Conservation (phyloP, 2,797 vertebrate species). For the Galago senegalensis region DNA sequence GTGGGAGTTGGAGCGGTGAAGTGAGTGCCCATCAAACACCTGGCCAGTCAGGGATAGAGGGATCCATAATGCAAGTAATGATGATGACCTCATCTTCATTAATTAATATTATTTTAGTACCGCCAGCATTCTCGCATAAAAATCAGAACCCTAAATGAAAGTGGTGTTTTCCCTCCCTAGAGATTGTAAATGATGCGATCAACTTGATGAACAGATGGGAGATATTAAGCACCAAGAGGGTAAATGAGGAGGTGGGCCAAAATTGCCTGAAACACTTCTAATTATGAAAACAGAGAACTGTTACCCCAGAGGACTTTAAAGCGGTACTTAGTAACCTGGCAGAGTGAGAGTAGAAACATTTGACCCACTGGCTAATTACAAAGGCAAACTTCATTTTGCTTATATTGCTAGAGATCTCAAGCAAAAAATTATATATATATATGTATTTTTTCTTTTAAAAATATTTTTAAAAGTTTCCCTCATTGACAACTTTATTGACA, state of each 20-base stretch:
- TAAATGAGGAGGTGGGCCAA: constrained; percentile 16
- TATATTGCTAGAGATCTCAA: not conserved
- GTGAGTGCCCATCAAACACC: constrained; percentile 65
- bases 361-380: not conserved
- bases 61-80: constrained; percentile 57
- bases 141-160: constrained; percentile 50
- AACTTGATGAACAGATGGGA: constrained; percentile 66
- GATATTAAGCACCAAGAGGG: constrained; percentile 24
- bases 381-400: constrained; percentile 30
- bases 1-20: not conserved
- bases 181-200: not conserved
- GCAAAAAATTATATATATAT: not conserved
- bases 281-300: constrained; percentile 31
- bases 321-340: not conserved
- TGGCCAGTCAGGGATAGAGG: constrained; percentile 52
- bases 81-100: constrained; percentile 68
- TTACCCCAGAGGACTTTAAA: not conserved
- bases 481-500: not conserved
- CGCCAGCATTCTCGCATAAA: constrained; percentile 47
- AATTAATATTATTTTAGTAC: constrained; percentile 63
- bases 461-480: not conserved
- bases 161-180: constrained; percentile 45
- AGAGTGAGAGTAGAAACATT: not conserved
- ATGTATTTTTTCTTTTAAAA: not conserved
- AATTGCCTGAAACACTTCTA: constrained; percentile 2